Conservation (phyloP, 1,140 invertebrate species). For the Bombus polaris region DNA sequence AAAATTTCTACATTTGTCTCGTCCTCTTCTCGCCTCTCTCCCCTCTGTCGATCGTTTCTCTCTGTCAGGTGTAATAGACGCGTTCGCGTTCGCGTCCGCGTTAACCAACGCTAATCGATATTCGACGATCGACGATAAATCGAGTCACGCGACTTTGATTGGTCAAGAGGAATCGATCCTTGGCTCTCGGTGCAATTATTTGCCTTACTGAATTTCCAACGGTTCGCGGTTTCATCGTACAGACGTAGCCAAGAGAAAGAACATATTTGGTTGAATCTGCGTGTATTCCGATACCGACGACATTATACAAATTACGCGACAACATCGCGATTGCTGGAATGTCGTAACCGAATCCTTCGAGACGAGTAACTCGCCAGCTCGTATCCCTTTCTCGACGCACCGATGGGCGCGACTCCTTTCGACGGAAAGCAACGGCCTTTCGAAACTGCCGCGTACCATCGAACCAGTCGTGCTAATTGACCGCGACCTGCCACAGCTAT, state of each 20-base stretch:
- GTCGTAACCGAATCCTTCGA: constrained; percentile 40
- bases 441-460: constrained; percentile 29
- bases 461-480: not conserved
- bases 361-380: not conserved
- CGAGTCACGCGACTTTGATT: constrained; percentile 54
- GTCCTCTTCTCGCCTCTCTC: not conserved
- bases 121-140: constrained; percentile 57
- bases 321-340: constrained; percentile 49
- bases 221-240: constrained; percentile 9
- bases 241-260: constrained; percentile 36
- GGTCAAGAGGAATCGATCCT: constrained; percentile 48
- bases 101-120: constrained; percentile 53
- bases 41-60: constrained; percentile 4
- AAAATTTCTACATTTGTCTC: not conserved
- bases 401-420: not conserved
- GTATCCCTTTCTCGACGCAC: constrained; percentile 26
- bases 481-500: no score
- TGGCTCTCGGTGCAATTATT: not conserved
- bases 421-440: not conserved
- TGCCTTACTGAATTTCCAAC: not conserved
- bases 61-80: constrained; percentile 33
- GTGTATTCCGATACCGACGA: not conserved
- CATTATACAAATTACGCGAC: constrained; percentile 52
- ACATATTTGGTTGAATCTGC: constrained; percentile 29
- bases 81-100: not conserved